A percentile compares a stretch with the other conserved stretches of the same genome.
These are phyloP conservation scores for Matsumurasca onukii DNA, from an alignment of 1,140 invertebrate genomes.

Conservation along the genomic window DNA sequence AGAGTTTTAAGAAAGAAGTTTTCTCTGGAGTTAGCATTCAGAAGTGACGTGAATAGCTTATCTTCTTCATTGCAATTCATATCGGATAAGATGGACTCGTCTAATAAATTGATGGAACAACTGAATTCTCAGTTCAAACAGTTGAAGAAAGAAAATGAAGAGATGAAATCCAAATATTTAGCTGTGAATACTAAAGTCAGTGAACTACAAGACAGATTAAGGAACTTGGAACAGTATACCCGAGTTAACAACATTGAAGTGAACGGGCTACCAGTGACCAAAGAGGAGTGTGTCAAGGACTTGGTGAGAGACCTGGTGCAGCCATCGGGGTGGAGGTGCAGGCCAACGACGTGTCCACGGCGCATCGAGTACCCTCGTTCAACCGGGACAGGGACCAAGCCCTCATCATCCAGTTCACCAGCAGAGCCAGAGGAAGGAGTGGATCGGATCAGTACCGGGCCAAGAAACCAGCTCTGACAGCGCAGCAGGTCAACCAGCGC, in stretches of 20 bases:
- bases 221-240: not conserved
- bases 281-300: not conserved
- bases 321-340: conserved; percentile 9
- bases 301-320: not conserved
- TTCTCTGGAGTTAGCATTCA: not conserved
- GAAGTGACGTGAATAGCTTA: not conserved
- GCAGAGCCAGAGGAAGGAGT: not conserved
- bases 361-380: not conserved
- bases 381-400: not conserved
- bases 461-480: not conserved
- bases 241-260: not conserved
- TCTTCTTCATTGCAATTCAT: not conserved
- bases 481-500: not conserved
- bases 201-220: not conserved
- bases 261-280: not conserved
- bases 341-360: not conserved
- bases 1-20: not conserved
- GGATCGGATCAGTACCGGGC: not conserved
- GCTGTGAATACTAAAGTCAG: not conserved
- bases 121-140: not conserved
- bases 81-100: not conserved
- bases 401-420: conserved; percentile 5
- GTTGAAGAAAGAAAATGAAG: conserved; percentile 8
- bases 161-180: not conserved
- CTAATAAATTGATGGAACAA: not conserved